phyloP scores from a whole-genome alignment of 2,113 vertebrate genomes.

The Peromyscus maniculatus region DNA sequence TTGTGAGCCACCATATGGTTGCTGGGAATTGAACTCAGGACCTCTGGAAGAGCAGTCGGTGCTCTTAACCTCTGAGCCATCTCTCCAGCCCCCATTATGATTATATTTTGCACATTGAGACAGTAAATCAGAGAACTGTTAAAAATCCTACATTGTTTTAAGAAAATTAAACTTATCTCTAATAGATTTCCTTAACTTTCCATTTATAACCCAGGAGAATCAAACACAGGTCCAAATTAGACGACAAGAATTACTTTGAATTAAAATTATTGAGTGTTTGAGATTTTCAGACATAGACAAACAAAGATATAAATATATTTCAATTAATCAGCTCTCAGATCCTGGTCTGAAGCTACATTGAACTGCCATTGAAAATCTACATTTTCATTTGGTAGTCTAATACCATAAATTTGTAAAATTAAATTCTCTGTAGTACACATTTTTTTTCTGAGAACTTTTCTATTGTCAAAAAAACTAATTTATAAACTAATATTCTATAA shows the following conservation, averaged over 20 bases:
- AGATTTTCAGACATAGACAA: background rate
- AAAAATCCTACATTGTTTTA: slow-evolving; percentile 28
- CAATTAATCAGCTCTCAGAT: background rate
- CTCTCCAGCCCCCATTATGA: no score
- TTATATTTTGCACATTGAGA: background rate
- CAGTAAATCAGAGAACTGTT: background rate
- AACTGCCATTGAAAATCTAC: background rate
- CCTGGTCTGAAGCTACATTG: background rate
- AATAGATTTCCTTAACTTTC: background rate
- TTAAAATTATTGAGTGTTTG: background rate
- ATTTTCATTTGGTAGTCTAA: background rate
- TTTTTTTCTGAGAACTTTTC: background rate
- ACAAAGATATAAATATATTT: background rate
- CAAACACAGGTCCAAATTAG: background rate
- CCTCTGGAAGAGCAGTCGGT: no score
- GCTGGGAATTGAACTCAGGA: no score
- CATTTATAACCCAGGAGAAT: slow-evolving; percentile 28
- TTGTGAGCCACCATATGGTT: no score
- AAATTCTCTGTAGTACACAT: background rate
- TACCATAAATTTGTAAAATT: background rate
- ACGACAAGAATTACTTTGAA: background rate
- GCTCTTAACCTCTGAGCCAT: no score
- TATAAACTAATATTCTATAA: background rate
- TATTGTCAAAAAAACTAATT: background rate
- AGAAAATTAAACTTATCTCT: slow-evolving; percentile 13